Conservation (phyloP, 1,140 invertebrate genomes). For the Megalopta genalis region DNA sequence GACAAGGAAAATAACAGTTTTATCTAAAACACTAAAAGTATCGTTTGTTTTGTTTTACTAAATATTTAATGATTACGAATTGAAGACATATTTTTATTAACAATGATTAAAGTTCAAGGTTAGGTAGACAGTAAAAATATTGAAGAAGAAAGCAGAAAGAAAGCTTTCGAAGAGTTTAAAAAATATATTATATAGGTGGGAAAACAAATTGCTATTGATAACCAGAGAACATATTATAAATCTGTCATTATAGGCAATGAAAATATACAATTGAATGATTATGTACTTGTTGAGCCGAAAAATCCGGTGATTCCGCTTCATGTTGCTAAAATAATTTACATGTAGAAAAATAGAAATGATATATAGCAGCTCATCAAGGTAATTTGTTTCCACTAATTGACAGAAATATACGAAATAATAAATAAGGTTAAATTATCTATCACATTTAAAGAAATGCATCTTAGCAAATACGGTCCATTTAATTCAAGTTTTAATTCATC, state of each 20-base stretch:
- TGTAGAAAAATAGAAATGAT: conserved; percentile 81
- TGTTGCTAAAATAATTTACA: conserved; percentile 86
- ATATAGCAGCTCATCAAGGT: conserved; percentile 40
- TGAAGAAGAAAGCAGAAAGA: conserved; percentile 67
- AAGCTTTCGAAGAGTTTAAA: conserved; percentile 64
- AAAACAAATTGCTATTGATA: conserved; percentile 66
- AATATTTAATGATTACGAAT: neutral
- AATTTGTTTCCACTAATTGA: neutral
- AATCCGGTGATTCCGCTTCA: conserved; percentile 84
- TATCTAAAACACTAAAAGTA: too few relatives aligned
- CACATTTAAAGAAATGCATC: too few relatives aligned
- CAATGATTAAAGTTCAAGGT: too few relatives aligned
- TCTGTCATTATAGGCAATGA: conserved; percentile 63
- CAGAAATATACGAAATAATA: neutral
- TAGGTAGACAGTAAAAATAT: conserved; percentile 73
- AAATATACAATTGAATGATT: conserved; percentile 80
- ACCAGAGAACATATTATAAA: conserved; percentile 63
- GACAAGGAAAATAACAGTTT: neutral
- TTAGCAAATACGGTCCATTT: neutral
- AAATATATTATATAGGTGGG: conserved; percentile 83
- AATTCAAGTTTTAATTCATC: neutral
- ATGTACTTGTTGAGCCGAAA: conserved; percentile 86
- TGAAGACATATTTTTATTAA: neutral
- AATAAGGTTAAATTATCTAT: conserved; percentile 1
- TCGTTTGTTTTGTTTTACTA: too few relatives aligned